These are phyloP conservation scores for Dicyrtoma fusca DNA, from an alignment of 2,888 invertebrate genomes.

Conservation along the genomic window DNA sequence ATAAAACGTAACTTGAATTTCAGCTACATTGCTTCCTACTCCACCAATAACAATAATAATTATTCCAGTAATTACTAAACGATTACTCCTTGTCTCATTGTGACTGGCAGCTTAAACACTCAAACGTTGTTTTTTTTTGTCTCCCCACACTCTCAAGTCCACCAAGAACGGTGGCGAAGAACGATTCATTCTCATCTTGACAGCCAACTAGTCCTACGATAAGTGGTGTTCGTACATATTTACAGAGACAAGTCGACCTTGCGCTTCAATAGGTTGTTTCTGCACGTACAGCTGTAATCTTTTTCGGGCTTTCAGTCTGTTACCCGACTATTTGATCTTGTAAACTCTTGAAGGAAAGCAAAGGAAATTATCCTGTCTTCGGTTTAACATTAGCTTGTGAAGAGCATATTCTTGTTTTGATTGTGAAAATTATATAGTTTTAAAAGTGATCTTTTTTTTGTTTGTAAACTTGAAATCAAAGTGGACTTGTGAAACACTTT, in stretches of 20 bases:
- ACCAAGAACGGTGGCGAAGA: no score
- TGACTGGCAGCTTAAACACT: not conserved
- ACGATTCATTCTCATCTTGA: not conserved
- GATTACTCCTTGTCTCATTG: not conserved
- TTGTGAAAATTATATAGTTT: no score
- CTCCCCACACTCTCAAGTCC: not conserved
- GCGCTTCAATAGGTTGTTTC: not conserved
- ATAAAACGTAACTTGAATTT: not conserved
- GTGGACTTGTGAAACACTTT: no score
- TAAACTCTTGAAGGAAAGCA: no score
- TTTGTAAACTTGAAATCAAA: no score
- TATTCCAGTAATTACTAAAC: constrained; percentile 1
- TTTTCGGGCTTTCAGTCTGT: no score
- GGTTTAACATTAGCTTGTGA: no score
- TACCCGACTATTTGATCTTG: no score
- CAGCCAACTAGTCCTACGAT: not conserved
- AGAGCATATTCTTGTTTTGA: no score
- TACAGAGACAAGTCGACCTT: not conserved
- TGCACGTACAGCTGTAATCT: no score
- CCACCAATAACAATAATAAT: not conserved
- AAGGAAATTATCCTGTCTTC: no score
- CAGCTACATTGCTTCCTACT: not conserved
- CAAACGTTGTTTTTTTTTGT: not conserved
- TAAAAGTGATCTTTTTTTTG: no score
- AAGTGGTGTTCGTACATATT: not conserved